These are phyloP conservation scores for Pentalonia nigronervosa DNA, from an alignment of 1,140 invertebrate species.

Conservation along the genomic window DNA sequence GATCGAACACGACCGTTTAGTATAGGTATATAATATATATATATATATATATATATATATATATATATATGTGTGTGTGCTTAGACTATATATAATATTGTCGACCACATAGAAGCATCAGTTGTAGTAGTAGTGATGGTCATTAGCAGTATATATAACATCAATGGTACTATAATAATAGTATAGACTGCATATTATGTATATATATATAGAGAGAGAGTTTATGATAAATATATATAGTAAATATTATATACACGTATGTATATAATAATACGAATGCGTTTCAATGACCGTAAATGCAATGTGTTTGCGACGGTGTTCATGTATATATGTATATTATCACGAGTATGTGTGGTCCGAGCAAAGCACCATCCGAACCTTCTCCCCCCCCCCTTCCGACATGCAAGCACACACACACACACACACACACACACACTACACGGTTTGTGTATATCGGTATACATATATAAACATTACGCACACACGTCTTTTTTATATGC, in stretches of 20 bases:
- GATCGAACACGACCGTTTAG: neutral
- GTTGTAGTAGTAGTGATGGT: neutral
- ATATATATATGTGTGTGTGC: too few relatives aligned
- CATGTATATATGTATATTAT: neutral
- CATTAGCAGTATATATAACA: neutral
- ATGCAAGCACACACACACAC: too few relatives aligned
- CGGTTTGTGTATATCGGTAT: neutral
- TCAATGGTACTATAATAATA: neutral
- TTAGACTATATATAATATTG: neutral
- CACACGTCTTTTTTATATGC: neutral
- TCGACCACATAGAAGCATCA: neutral
- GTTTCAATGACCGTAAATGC: constrained; percentile 8
- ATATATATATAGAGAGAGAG: neutral
- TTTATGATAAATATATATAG: neutral
- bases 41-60: too few relatives aligned
- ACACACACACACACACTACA: neutral
- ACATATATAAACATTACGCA: neutral
- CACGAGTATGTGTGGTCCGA: neutral
- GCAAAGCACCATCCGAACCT: neutral
- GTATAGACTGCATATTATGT: neutral
- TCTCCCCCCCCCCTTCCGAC: too few relatives aligned
- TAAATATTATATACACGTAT: too few relatives aligned
- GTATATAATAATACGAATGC: neutral
- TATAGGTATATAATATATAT: too few relatives aligned
- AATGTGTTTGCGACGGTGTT: neutral